Base-by-base conservation (phyloP, 2,113 vertebrate species). In the Nycticebus coucang region DNA sequence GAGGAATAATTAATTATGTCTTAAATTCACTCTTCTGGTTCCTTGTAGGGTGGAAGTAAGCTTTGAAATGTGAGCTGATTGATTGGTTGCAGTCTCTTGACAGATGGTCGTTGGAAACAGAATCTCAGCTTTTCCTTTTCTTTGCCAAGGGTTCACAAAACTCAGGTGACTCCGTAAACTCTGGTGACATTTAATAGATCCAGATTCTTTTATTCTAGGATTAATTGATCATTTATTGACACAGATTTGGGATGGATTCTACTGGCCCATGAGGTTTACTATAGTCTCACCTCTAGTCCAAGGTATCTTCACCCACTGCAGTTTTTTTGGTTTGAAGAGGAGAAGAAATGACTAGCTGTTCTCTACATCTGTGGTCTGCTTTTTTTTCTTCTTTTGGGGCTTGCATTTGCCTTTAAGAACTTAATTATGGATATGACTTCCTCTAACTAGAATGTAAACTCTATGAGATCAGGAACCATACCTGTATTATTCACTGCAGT, bases 1-100 rank as follows among this genome's bases (percentile, higher is more conserved):
- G 72, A 95, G 96, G 95, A 78, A 93, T 95, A 97, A 90, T 96
- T 97, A 97, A 96, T 92, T 93, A 89, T 92, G 95, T 96, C 95
- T 96, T 87, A 21, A 35, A 94, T 85, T 96, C 93, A 88, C 89
- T 97, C 88, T 81, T 93, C 89, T 88, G n/a, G 71, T 82, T 96
- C 89, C 68, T 97, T 55, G 83, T 94, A n/a, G 93, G 88, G 78
- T 86, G 59, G 86, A 89, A 57, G 79, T 50, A 19, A 94, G 81
- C 94, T 96, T 95, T 97, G 94, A 94, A 95, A 97, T 94, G 84
- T 62, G 80, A 96, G 41, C 87, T 96, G 93, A 96, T 92, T 96
- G 95, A 96, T 86, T 95, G 89, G 88, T 93, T 92, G 62, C 81
- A 59, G 87, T 87, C 95, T 92, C 92, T 78, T 95, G 93, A 95